Conservation (phyloP, 1,140 invertebrate genomes). For the Probaryconus sp. region DNA sequence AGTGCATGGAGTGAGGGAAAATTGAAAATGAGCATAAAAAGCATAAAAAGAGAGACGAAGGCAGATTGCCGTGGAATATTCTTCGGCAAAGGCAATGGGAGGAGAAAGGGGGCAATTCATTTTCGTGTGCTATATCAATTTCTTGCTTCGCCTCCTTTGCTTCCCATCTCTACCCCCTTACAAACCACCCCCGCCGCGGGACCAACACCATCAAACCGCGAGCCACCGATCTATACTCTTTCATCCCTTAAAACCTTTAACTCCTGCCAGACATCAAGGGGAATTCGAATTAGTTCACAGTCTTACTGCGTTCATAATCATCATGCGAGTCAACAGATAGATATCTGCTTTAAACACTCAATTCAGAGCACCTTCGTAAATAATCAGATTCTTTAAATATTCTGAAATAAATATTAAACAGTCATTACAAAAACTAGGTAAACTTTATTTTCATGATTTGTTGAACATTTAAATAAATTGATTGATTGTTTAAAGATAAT, state of each 20-base stretch:
- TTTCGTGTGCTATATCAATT: conserved; percentile 79
- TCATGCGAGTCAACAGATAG: conserved; percentile 43
- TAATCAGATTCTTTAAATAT: no score
- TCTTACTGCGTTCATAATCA: conserved; percentile 68
- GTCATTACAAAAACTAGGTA: no score
- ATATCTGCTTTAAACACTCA: conserved; percentile 10
- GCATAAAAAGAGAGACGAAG: conserved; percentile 74
- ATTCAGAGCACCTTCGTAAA: no score
- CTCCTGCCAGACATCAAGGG: conserved; percentile 75
- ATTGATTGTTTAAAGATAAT: no score
- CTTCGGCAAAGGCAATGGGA: conserved; percentile 71
- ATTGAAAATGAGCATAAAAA: conserved; percentile 79
- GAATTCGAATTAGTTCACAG: conserved; percentile 75
- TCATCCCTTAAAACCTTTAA: conserved; percentile 78
- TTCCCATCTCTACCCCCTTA: conserved; percentile 58
- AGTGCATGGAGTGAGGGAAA: conserved; percentile 67
- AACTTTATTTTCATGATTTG: no score
- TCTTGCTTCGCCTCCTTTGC: conserved; percentile 77
- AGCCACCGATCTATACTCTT: conserved; percentile 74
- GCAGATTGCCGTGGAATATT: conserved; percentile 78
- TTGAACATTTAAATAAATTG: no score
- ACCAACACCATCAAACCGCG: conserved; percentile 63
- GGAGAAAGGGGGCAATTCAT: conserved; percentile 75
- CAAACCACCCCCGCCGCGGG: conserved; percentile 53
- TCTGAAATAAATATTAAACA: no score